These are phyloP conservation scores for Meandrusa payeni DNA, from an alignment of 2,888 invertebrate species.

Conservation along the genomic window DNA sequence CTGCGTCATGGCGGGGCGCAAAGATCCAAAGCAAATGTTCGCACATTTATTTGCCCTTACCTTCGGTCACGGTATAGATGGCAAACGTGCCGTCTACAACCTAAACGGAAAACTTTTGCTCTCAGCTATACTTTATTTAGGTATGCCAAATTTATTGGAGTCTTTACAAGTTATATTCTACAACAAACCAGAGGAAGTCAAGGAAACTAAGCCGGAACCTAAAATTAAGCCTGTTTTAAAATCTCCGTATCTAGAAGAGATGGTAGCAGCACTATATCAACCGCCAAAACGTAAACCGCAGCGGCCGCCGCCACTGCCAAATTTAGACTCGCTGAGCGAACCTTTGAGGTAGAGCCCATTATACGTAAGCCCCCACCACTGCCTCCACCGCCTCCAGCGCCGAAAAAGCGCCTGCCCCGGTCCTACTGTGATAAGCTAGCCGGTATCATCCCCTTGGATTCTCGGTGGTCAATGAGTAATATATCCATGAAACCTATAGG, in stretches of 20 bases:
- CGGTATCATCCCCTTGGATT: constrained; percentile 45
- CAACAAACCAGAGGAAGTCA: constrained; percentile 36
- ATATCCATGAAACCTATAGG: constrained; percentile 37
- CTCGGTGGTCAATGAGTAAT: constrained; percentile 36
- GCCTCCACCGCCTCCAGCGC: constrained; percentile 57
- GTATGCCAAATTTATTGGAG: constrained; percentile 47
- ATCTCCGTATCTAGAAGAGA: constrained; percentile 61
- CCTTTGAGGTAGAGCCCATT: constrained; percentile 55
- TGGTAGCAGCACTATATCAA: constrained; percentile 48
- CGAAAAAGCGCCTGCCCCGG: constrained; percentile 52
- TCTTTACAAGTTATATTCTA: constrained; percentile 50
- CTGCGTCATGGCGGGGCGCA: constrained; percentile 48
- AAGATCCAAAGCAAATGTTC: constrained; percentile 63
- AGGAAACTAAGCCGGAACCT: constrained; percentile 38
- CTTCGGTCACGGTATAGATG: constrained; percentile 53
- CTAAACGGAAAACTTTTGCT: constrained; percentile 59
- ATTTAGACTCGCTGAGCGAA: constrained; percentile 56
- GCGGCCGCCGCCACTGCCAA: constrained; percentile 53
- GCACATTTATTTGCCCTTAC: constrained; percentile 53
- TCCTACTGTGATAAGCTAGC: constrained; percentile 56
- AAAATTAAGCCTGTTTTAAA: constrained; percentile 37
- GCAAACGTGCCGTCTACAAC: constrained; percentile 46
- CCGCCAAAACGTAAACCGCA: constrained; percentile 39
- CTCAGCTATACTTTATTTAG: constrained; percentile 62
- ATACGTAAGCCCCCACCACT: constrained; percentile 48